Evolutionary conservation across 2,888 invertebrate species (phyloP), one percentile per base, ranked within the genome.

Genomic region (Agrochola lota): DNA sequence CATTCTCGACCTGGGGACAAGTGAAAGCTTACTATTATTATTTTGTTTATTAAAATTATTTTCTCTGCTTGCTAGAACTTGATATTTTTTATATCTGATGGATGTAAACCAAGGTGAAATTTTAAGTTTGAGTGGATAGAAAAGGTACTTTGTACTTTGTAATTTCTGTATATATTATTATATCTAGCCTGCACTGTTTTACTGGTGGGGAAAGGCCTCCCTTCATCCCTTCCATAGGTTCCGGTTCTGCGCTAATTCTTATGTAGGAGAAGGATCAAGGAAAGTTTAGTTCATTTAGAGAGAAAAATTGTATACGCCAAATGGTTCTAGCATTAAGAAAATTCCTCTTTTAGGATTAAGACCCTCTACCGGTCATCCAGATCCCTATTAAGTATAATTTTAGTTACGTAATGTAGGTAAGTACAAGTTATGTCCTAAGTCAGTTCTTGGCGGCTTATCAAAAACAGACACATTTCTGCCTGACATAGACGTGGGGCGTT

Each of bases 1-100:
- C 96, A 92, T 99, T 99, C 94, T 99, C 99, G 86, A 99, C 97
- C 95, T 98, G 95, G 1, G n/a, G 71, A 43, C 72, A 80, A 70
- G 49, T 40, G 60, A 70, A 26, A 30, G 1, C 11, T 17, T 60
- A 59, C 2, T 59, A 59, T 59, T 59, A 59, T 59, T 15, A 26
- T 26, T 59, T 26, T 26, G 15, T 12, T 55, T 55, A 43, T n/a
- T 12, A 57, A 11, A 1, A n/a, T 12, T 57, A 12, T n/a, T 57
- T 57, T 57, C 6, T 59, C 15, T 15, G 59, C 5, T n/a, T 57
- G 4, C 5, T n/a, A 12, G 12, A n/a, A n/a, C 1, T 5, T 12
- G 12, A n/a, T 57, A n/a, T n/a, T 57, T 57, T n/a, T 9, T 20
- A 0, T 3, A 52, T 52, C 52, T 8, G 2, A 20, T 20, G 5